These are phyloP conservation scores for Teleopsis dalmanni DNA, from an alignment of 1,140 invertebrate genomes.

Conservation along the genomic window DNA sequence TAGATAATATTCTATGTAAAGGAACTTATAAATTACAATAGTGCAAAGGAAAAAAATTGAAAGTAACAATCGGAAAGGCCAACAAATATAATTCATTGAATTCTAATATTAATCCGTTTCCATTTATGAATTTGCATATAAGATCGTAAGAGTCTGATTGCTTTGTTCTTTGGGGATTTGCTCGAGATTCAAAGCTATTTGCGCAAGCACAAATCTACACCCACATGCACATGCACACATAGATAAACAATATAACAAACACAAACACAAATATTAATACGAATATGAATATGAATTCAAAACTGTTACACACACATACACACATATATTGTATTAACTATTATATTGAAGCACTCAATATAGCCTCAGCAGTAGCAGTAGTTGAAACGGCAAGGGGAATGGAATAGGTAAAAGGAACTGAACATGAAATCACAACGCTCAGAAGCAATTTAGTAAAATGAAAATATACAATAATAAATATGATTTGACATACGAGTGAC, in stretches of 20 bases:
- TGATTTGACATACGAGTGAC: conserved; percentile 15
- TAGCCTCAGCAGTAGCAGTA: too few relatives aligned
- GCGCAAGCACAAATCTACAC: not conserved
- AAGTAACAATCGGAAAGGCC: too few relatives aligned
- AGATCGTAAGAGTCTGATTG: conserved; percentile 11
- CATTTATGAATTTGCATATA: conserved; percentile 4
- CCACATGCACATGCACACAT: not conserved
- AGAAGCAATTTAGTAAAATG: conserved; percentile 15
- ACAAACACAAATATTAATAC: not conserved
- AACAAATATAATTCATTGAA: too few relatives aligned
- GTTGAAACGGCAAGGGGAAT: too few relatives aligned
- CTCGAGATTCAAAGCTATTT: not conserved
- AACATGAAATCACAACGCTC: conserved; percentile 12
- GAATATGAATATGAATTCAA: not conserved
- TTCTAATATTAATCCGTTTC: conserved; percentile 10
- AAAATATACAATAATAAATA: conserved; percentile 17
- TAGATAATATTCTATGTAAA: too few relatives aligned
- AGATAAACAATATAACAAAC: not conserved
- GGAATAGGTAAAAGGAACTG: too few relatives aligned
- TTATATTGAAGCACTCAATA: not conserved
- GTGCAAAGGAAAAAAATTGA: too few relatives aligned
- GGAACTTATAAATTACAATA: too few relatives aligned
- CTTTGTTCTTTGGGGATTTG: conserved; percentile 12
- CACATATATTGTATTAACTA: not conserved
- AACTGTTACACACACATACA: not conserved